phyloP scores from a whole-genome alignment of 2,888 invertebrate species.

The Tenthredo livida region DNA sequence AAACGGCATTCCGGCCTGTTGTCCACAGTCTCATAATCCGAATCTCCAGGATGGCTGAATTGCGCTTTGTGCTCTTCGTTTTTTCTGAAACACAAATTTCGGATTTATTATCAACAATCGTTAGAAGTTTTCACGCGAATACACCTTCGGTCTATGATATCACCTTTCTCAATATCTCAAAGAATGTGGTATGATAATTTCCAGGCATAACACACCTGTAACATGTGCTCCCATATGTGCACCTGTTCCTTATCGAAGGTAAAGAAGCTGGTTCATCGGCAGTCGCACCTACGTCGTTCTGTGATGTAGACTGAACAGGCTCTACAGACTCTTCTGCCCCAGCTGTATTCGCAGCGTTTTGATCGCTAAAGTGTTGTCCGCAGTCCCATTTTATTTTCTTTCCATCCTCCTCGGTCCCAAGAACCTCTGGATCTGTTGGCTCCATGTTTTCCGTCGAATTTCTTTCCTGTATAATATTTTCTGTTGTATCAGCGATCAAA shows the following conservation, averaged over 20 bases:
- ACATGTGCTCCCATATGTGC: conserved; percentile 84
- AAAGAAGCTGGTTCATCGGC: not conserved
- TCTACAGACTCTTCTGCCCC: not conserved
- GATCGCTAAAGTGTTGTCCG: conserved; percentile 59
- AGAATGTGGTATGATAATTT: not conserved
- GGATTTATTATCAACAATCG: not conserved
- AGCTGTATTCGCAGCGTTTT: conserved; percentile 1
- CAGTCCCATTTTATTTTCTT: conserved; percentile 65
- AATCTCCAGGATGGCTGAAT: conserved; percentile 84
- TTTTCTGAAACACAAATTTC: conserved; percentile 79
- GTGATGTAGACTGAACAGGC: conserved; percentile 6
- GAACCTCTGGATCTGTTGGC: not conserved
- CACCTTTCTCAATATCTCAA: not conserved
- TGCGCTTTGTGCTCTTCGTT: conserved; percentile 82
- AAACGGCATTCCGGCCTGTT: conserved; percentile 81
- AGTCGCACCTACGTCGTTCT: conserved; percentile 51
- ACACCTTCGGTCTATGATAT: not conserved
- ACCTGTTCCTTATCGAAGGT: conserved; percentile 78
- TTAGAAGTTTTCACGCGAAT: not conserved
- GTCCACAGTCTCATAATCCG: conserved; percentile 80
- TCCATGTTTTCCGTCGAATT: not conserved
- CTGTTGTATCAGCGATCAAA: not conserved
- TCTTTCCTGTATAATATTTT: not conserved
- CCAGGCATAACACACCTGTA: conserved; percentile 79
- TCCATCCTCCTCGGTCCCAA: conserved; percentile 57